phyloP scores from a whole-genome alignment of 2,888 invertebrate genomes.

The Teleiodes luculella region DNA sequence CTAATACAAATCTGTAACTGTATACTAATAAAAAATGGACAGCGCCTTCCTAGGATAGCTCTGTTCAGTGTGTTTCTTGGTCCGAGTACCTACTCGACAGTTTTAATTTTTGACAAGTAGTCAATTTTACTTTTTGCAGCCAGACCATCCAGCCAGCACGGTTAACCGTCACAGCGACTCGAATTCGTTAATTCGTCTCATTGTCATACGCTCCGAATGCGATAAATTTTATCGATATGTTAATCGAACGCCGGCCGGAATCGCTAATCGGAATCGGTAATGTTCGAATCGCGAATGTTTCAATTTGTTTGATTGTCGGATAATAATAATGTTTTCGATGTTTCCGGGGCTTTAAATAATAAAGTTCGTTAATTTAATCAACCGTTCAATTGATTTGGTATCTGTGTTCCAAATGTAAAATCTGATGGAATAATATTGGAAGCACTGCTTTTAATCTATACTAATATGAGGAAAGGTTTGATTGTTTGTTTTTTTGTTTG shows the following conservation, averaged over 20 bases:
- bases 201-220: conserved; percentile 33
- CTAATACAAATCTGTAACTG: no score
- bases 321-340: conserved; percentile 26
- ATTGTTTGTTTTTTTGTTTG: no score
- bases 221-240: conserved; percentile 47
- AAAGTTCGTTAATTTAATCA: background rate
- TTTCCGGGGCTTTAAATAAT: background rate
- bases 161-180: conserved; percentile 24
- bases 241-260: conserved; percentile 32
- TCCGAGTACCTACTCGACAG: no score
- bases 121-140: conserved; percentile 11
- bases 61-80: no score
- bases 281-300: conserved; percentile 28
- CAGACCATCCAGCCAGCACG: conserved; percentile 10
- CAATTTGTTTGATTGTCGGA: conserved; percentile 40
- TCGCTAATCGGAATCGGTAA: conserved; percentile 29
- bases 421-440: background rate
- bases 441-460: background rate
- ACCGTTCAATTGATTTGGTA: background rate
- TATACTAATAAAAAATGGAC: no score
- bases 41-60: no score
- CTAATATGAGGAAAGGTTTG: no score
- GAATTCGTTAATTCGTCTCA: conserved; percentile 39
- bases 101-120: no score
- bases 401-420: background rate